Evolutionary conservation across 2,113 vertebrate species (phyloP).

Genomic region (Actenoides hombroni): DNA sequence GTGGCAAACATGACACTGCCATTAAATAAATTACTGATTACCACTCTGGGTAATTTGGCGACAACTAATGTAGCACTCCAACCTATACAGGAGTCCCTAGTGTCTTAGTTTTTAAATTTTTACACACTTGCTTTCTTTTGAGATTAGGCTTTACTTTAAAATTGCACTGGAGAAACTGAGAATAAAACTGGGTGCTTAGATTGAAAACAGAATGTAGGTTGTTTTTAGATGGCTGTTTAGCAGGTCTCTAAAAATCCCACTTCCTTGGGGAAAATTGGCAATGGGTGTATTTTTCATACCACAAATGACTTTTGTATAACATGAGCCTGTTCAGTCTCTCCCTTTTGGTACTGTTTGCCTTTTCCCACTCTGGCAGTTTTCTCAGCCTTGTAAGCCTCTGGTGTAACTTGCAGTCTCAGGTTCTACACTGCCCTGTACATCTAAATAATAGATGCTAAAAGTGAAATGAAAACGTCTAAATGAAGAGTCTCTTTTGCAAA

Average conservation of each 20-base stretch:
- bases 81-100: accelerated
- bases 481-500: constrained; percentile 3
- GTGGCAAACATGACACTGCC: neutral
- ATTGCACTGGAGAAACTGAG: neutral
- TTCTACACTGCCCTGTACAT: neutral
- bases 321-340: neutral
- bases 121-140: neutral
- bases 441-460: constrained; percentile 64
- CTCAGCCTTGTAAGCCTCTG: neutral
- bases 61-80: neutral
- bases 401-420: neutral
- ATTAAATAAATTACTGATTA: neutral
- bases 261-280: neutral
- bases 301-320: neutral
- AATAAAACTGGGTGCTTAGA: neutral
- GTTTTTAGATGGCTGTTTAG: neutral
- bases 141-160: neutral
- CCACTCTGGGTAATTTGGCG: neutral
- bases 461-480: constrained; percentile 6
- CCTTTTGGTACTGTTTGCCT: neutral
- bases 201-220: neutral
- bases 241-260: neutral
- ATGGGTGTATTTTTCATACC: neutral
- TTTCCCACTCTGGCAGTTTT: neutral
- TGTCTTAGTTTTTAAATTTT: neutral